phyloP scores from a whole-genome alignment of 2,113 vertebrate species.

The Embiotoca jacksoni region DNA sequence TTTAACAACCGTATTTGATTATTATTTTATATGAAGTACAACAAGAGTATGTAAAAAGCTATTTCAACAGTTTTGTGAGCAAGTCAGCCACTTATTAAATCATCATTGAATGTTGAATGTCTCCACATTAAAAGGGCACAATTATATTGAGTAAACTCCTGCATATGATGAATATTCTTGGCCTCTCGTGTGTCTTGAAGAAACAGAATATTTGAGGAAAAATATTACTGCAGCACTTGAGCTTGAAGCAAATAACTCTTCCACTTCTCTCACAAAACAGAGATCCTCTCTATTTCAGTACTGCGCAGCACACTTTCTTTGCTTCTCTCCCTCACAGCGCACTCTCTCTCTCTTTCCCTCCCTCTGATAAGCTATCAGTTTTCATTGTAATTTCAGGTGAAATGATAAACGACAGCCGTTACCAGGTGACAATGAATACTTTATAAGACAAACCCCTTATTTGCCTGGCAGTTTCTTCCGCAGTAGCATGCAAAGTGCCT shows the following conservation, averaged over 20 bases:
- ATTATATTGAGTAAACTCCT: neutral
- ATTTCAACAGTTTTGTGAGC: conserved; percentile 1
- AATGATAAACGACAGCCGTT: conserved; percentile 88
- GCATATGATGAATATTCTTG: neutral
- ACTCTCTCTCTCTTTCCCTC: conserved; percentile 72
- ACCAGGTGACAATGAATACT: conserved; percentile 91
- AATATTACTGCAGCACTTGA: conserved; percentile 28
- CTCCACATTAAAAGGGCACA: conserved; percentile 6
- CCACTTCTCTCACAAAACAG: conserved; percentile 48
- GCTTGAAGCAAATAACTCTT: conserved; percentile 49
- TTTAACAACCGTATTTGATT: neutral
- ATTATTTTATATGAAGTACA: conserved; percentile 1
- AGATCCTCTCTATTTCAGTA: conserved; percentile 62
- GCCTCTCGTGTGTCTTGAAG: neutral
- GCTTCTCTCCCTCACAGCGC: conserved; percentile 61
- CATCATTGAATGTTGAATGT: conserved; percentile 9
- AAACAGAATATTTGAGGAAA: conserved; percentile 13
- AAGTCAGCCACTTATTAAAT: conserved; percentile 3
- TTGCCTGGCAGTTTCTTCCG: conserved; percentile 89
- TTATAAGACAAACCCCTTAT: conserved; percentile 90
- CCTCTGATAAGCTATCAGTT: conserved; percentile 88
- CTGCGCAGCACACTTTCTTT: conserved; percentile 54
- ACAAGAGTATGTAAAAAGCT: conserved; percentile 2
- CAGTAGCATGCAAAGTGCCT: conserved; percentile 85
- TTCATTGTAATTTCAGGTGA: conserved; percentile 91